Evolutionary conservation across 2,113 vertebrate genomes (phyloP).

Genomic region (Parus major): DNA sequence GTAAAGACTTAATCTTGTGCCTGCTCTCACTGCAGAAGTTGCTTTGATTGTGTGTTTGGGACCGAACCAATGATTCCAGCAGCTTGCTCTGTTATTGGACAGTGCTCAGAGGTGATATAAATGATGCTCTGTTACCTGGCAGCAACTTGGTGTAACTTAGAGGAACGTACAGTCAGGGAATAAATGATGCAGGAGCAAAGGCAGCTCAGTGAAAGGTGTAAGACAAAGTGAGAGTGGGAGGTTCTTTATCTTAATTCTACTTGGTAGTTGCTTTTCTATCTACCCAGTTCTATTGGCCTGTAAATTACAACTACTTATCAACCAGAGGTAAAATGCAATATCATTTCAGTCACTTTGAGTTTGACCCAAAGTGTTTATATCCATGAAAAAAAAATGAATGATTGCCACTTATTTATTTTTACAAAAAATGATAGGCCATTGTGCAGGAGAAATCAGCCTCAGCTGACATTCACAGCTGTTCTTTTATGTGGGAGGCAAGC

Average conservation of each 20-base stretch:
- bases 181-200: slow-evolving; percentile 52
- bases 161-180: slow-evolving; percentile 18
- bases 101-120: slow-evolving; percentile 10
- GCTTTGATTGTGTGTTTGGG: background rate
- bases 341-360: slow-evolving; percentile 68
- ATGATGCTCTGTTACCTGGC: slow-evolving; percentile 44
- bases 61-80: background rate
- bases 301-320: slow-evolving; percentile 67
- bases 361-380: slow-evolving; percentile 60
- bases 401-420: slow-evolving; percentile 56
- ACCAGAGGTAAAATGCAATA: slow-evolving; percentile 54
- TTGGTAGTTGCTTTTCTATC: slow-evolving; percentile 58
- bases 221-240: slow-evolving; percentile 53
- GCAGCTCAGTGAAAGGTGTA: slow-evolving; percentile 51
- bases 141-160: slow-evolving; percentile 47
- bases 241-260: slow-evolving; percentile 65
- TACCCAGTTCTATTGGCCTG: slow-evolving; percentile 38
- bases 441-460: slow-evolving; percentile 40
- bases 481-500: slow-evolving; percentile 52
- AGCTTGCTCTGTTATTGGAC: background rate
- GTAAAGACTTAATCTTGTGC: background rate
- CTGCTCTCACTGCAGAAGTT: background rate
- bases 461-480: slow-evolving; percentile 46
- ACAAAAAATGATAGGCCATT: slow-evolving; percentile 46
- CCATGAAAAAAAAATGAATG: slow-evolving; percentile 20